A percentile compares a stretch with the other conserved stretches of the same genome.
Evolutionary conservation across 2,888 invertebrate species (phyloP).

Genomic region (Holacanthella duospinosa): DNA sequence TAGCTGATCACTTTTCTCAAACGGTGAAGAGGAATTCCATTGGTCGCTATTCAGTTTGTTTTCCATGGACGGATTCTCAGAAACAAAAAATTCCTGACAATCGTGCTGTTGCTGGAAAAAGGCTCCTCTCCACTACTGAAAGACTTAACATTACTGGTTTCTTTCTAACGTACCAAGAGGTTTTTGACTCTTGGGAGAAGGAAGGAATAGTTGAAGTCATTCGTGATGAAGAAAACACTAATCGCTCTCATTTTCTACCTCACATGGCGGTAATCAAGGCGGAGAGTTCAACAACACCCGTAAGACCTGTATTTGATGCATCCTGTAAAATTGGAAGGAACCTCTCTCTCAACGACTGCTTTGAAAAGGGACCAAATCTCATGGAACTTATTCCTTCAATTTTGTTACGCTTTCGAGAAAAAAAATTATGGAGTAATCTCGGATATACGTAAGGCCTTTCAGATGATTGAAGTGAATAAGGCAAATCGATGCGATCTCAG

Average conservation of each 20-base stretch:
- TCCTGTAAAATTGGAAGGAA: constrained; percentile 19
- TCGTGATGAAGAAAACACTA: neutral
- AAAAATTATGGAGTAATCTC: constrained; percentile 17
- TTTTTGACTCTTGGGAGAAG: constrained; percentile 4
- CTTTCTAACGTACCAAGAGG: too few relatives aligned
- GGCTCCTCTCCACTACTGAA: neutral
- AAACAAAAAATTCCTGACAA: neutral
- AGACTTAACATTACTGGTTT: constrained; percentile 5
- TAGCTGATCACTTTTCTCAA: neutral
- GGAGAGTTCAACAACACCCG: constrained; percentile 22
- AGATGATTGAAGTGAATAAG: constrained; percentile 36
- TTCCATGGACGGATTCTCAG: constrained; percentile 7
- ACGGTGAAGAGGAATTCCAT: neutral
- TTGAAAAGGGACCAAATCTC: constrained; percentile 26
- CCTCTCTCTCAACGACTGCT: constrained; percentile 26
- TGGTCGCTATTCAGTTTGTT: constrained; percentile 7
- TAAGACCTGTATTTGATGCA: constrained; percentile 35
- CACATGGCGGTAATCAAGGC: constrained; percentile 33
- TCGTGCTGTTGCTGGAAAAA: neutral
- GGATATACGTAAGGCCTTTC: constrained; percentile 39
- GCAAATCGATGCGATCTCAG: constrained; percentile 37
- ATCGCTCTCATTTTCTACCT: constrained; percentile 11
- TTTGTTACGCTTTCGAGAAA: constrained; percentile 16
- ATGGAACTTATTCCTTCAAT: constrained; percentile 21
- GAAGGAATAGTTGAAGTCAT: constrained; percentile 4